Evolutionary conservation across 1,140 invertebrate species (phyloP), one percentile per base, ranked within the genome.

Genomic region (Drosophila virilis): DNA sequence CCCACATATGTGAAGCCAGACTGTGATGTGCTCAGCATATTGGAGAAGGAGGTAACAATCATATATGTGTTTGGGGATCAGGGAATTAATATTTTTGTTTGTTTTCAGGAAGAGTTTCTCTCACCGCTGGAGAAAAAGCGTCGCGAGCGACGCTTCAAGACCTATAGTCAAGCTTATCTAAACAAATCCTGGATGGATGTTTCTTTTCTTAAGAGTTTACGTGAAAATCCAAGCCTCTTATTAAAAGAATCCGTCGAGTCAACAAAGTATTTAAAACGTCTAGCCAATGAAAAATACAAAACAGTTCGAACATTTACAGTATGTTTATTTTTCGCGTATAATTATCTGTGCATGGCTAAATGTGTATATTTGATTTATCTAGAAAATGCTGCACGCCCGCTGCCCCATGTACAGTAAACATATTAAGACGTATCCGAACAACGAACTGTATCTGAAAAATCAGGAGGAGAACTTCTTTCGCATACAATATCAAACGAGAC

Each of bases 361-460:
- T 51, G 8, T 3, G 8, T 12, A 9, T 37, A 17, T 0, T 8
- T 0, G 0, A n/a, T 62, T 37, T 15, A 13, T 50, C 17, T 43
- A 91, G 91, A 92, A 92, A 92, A 92, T 88, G 88, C n/a, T 92
- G 2, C 82, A 92, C n/a, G 70, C 82, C 0, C 88, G 91, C 12
- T 70, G 55, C 15, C 88, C 91, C 8, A 61, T 84, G 46, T 92
- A 92, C 46, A 72, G 74, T 1, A 45, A 57, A n/a, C 38, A 74
- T 5, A 9, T 42, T 10, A 43, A 59, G 8, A 88, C 58, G 13
- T 89, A 67, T 68, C 73, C 77, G 0, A 74, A 64, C 37, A 57
- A 74, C 13, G 55, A 61, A 0, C 5, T 90, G 6, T 35, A 60
- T 13, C 17, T 48, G 0, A 74, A 77, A n/a, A 42, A 74, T 17